Percentiles rank a stretch among this genome's conserved stretches.
Evolutionary conservation across 1,140 invertebrate species (phyloP).

Genomic region (Drosophila subpulchrella): DNA sequence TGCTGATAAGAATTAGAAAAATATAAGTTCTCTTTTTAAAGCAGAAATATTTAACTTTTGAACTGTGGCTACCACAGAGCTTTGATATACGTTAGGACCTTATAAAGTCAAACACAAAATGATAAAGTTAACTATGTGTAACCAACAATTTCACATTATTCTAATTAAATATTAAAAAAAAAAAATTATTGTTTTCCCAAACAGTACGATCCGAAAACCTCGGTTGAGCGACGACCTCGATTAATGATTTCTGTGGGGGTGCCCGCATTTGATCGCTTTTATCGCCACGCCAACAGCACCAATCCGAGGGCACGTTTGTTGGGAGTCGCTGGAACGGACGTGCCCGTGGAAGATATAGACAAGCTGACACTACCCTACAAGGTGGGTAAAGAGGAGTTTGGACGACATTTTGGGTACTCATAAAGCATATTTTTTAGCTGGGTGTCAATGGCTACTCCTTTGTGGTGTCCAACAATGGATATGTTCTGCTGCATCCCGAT

Average conservation of each 20-base stretch:
- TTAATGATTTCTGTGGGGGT: conserved; percentile 94
- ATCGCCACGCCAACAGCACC: conserved; percentile 86
- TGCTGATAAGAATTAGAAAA: too few relatives aligned
- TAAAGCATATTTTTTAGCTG: conserved; percentile 86
- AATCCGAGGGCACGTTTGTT: conserved; percentile 90
- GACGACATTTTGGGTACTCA: background rate
- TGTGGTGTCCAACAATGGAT: conserved; percentile 98
- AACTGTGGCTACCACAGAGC: too few relatives aligned
- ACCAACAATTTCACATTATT: too few relatives aligned
- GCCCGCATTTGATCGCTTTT: conserved; percentile 92
- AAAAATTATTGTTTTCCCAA: background rate
- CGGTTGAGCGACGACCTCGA: conserved; percentile 85
- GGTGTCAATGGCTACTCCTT: conserved; percentile 98
- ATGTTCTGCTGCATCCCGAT: conserved; percentile 93
- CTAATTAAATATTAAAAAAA: too few relatives aligned
- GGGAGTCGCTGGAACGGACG: conserved; percentile 96
- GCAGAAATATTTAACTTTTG: too few relatives aligned
- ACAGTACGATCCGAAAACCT: conserved; percentile 85
- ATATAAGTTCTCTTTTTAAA: too few relatives aligned
- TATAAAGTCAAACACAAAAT: too few relatives aligned
- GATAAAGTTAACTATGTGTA: too few relatives aligned
- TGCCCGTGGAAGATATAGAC: conserved; percentile 95
- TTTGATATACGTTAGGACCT: too few relatives aligned
- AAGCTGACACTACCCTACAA: conserved; percentile 94
- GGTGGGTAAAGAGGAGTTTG: conserved; percentile 66